Base-by-base conservation (phyloP, 2,888 invertebrate genomes). In the Tribolium freemani region DNA sequence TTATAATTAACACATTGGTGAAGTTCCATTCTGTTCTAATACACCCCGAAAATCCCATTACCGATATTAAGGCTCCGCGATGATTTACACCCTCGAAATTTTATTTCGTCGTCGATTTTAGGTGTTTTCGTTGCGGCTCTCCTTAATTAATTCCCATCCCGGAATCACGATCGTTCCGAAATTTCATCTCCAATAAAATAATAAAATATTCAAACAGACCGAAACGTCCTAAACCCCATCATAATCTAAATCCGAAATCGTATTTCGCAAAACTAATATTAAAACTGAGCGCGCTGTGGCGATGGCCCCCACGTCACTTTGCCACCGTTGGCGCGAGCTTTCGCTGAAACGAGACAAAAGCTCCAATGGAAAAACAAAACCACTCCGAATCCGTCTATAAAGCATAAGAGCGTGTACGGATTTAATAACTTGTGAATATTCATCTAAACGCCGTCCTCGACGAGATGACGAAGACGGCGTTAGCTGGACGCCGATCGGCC, bases 371-470 rank as follows among this genome's bases (percentile, higher is more conserved):
- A 73, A 73, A 70, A 71, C 73, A 73, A 67, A 73, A 73, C 70
- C 73, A 67, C 58, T 60, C 30, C 75, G 72, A 74, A 74, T 73
- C 71, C 77, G 77, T 79, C 79, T 80, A 80, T 79, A 78, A 80
- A 81, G 80, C 79, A 83, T 84, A 84, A 84, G 85, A 84, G 81
- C 83, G 85, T 85, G 86, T 86, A 83, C 84, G 84, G 86, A 85
- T 86, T 86, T 86, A 86, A 86, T 86, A 86, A 86, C 86, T 86
- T 86, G 85, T 86, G 86, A 86, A 86, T 86, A 86, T 86, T 86
- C 86, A 86, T 86, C 83, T 82, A 82, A 80, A 81, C 77, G 67
- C 68, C 77, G 76, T 76, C 76, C 76, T 73, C 76, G 72, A 76
- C 80, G 79, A 76, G 71, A 75, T 69, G 81, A 83, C 77, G 78